Percentiles rank a stretch among this genome's conserved stretches.
Evolutionary conservation across 92 coral and sea anemone species (phyloP).

Genomic region (Virgularia gustaviana): DNA sequence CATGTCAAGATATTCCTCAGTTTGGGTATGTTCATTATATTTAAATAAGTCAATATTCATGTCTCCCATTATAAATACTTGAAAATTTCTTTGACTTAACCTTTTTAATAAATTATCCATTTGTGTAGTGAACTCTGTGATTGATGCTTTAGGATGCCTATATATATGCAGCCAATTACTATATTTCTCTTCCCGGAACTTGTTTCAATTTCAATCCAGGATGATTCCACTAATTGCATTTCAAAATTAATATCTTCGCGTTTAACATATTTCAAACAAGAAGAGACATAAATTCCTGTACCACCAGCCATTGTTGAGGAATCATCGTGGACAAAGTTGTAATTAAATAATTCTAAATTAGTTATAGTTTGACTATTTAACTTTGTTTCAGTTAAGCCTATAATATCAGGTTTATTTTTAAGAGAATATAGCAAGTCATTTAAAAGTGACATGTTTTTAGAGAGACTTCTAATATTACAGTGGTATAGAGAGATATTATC

Average conservation of each 20-base stretch:
- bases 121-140: neutral
- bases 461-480: slow-evolving; percentile 46
- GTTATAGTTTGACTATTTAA: slow-evolving; percentile 39
- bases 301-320: slow-evolving; percentile 58
- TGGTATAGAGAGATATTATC: slow-evolving; percentile 30
- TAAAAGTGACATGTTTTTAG: slow-evolving; percentile 24
- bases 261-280: slow-evolving; percentile 27
- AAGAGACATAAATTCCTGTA: slow-evolving; percentile 47
- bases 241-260: slow-evolving; percentile 51
- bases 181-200: slow-evolving; percentile 6
- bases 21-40: neutral
- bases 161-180: slow-evolving; percentile 45
- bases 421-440: slow-evolving; percentile 15
- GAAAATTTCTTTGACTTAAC: slow-evolving; percentile 40
- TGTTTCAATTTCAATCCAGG: slow-evolving; percentile 52
- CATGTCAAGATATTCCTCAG: slow-evolving; percentile 46
- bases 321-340: slow-evolving; percentile 45
- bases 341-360: slow-evolving; percentile 44
- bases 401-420: slow-evolving; percentile 26
- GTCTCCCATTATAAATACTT: slow-evolving; percentile 32
- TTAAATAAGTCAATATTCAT: slow-evolving; percentile 37
- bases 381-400: slow-evolving; percentile 21
- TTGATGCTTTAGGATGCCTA: slow-evolving; percentile 30
- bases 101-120: slow-evolving; percentile 17
- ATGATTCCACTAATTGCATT: slow-evolving; percentile 39